Base-by-base conservation (phyloP, 1,140 invertebrate genomes). In the Kradibia gibbosae region DNA sequence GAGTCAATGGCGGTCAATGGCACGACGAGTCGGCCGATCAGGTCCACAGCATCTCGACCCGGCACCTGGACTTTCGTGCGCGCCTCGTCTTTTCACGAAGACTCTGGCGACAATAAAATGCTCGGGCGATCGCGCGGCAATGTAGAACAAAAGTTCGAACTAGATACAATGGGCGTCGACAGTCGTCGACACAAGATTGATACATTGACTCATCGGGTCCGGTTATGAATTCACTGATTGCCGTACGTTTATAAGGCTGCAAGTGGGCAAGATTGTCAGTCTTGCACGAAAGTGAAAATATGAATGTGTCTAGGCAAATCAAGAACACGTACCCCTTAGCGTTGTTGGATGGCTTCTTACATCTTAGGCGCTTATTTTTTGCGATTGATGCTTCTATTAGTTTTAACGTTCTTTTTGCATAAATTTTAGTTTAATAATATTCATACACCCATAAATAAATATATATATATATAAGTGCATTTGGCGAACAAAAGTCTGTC, bases 1-100 rank as follows among this genome's bases (percentile, higher is more conserved):
- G 89, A 90, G 90, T 90, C 87, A 88, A 89, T 90, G 87, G 89
- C 89, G 89, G 89, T 91, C 90, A 90, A 90, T 89, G 90, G 88
- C 90, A 90, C 89, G n/a, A n/a, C n/a, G 89, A 89, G 88, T 87
- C 87, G 85, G n/a, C 72, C 85, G 88, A 90, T 90, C 89, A 88
- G 87, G 86, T 88, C 87, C 87, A 86, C 85, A 50, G 15, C 71
- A 50, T 31, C 60, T 31, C 10, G 31, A 17, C 20, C 25, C 71
- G 39, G 39, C 78, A 80, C 67, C 78, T 72, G 77, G 77, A 71
- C 70, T 50, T 15, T 57, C 8, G 17, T 53, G 34, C 17, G 39
- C 20, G 39, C 67, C 53, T 71, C 20, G 39, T 53, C 53, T 71
- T 39, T 70, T 42, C 45, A 57, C 22, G n/a, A n/a, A 34, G 25